phyloP scores from a whole-genome alignment of 2,888 invertebrate genomes.

The Zhengitettix transpicula region DNA sequence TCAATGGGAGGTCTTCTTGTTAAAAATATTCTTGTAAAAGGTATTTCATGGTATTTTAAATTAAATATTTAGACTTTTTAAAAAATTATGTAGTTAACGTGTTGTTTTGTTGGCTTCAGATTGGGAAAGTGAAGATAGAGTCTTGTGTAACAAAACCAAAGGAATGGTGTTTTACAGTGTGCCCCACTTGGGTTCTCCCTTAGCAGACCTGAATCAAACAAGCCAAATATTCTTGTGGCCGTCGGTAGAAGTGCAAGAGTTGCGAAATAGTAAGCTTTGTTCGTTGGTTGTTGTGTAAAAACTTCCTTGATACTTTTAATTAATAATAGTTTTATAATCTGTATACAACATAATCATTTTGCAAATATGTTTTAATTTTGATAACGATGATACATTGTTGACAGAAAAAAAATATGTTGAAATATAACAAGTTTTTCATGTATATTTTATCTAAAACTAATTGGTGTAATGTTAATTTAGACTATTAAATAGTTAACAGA shows the following conservation, averaged over 20 bases:
- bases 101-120: conserved; percentile 22
- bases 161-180: conserved; percentile 71
- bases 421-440: no score
- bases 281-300: neutral
- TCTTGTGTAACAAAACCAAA: conserved; percentile 52
- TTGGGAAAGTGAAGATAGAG: conserved; percentile 32
- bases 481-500: no score
- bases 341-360: no score
- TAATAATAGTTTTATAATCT: neutral
- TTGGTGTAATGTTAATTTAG: no score
- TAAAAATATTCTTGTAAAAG: conserved; percentile 63
- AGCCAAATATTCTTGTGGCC: conserved; percentile 70
- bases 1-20: conserved; percentile 92
- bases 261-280: conserved; percentile 40
- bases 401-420: no score
- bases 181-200: conserved; percentile 71
- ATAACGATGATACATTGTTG: no score
- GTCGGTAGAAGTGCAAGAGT: conserved; percentile 70
- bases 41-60: conserved; percentile 20
- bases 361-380: no score
- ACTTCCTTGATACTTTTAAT: neutral
- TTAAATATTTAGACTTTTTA: conserved; percentile 14
- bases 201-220: conserved; percentile 57
- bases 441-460: no score
- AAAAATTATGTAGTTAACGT: conserved; percentile 14